Evolutionary conservation across 2,888 invertebrate genomes (phyloP), one percentile per base, ranked within the genome.

Genomic region (Perizoma flavofasciatum): DNA sequence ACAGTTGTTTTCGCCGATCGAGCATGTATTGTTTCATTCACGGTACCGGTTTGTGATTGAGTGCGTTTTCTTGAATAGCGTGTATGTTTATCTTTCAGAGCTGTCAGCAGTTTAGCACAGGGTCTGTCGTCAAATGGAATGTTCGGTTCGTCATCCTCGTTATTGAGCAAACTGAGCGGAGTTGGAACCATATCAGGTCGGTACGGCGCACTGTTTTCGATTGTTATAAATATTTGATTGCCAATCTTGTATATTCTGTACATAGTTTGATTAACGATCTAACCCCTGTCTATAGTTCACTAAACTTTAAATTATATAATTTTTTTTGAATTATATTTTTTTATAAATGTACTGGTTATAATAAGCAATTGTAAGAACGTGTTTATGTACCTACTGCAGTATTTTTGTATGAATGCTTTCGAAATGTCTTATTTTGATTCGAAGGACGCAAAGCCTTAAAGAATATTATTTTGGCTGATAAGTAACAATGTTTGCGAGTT

Each of bases 141-240:
- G 91, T 96, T 96, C 83, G 96, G 96, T 66, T 95, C 96, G 10
- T 95, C 95, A 70, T 94, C 97, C 60, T 97, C 92, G 71, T 79
- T 92, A 74, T 84, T 92, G 76, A 92, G 91, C 85, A 92, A 92
- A 81, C 83, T 92, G 63, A 87, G 92, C 73, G 92, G 92, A 73
- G 92, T 92, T 69, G 89, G 91, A 70, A 83, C 88, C 68, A 92
- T 92, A 82, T 90, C 92, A 87, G 92, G 92, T 89, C 78, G 77
- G 86, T 88, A 79, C 71, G 51, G 11, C 50, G 57, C 66, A 65
- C 47, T 40, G 61, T 22, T 48, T 11, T 22, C n/a, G 22, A 46
- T 41, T 44, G 9, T 49, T 56, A 46, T 49, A 40, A 33, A 56
- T 56, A 52, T 54, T 41, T 32, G 43, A 9, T 39, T 35, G 33